Percentiles rank a stretch among this genome's conserved stretches.
Evolutionary conservation across 2,113 vertebrate species (phyloP).

Genomic region (Isichthys henryi): DNA sequence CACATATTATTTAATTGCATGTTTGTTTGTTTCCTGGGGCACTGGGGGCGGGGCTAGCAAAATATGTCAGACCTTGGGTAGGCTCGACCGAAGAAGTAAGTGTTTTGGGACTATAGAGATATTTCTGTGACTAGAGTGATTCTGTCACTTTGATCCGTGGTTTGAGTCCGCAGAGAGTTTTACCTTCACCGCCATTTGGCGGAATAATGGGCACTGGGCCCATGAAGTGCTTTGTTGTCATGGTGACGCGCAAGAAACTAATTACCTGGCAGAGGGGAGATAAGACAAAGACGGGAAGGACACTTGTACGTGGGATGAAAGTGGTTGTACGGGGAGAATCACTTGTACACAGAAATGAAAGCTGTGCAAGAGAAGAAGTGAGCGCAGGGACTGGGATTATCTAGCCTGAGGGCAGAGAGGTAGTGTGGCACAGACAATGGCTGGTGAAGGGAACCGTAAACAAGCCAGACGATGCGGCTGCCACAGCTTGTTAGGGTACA

Average conservation of each 20-base stretch:
- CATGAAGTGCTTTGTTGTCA: constrained; percentile 60
- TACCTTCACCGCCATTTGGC: constrained; percentile 27
- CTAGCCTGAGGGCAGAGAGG: not conserved
- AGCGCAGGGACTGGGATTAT: not conserved
- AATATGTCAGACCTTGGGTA: not conserved
- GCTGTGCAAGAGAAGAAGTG: constrained; percentile 3
- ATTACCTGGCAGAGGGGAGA: constrained; percentile 60
- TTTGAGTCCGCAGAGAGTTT: constrained; percentile 19
- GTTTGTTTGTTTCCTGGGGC: not conserved
- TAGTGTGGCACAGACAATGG: not conserved
- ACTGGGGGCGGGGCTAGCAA: not conserved
- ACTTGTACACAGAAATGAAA: constrained; percentile 29
- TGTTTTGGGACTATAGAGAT: not conserved
- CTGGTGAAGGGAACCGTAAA: not conserved
- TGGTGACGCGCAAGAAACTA: constrained; percentile 59
- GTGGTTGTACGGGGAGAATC: constrained; percentile 38
- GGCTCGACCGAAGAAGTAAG: not conserved
- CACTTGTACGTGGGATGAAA: constrained; percentile 35
- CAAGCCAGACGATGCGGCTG: not conserved
- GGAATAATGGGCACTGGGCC: constrained; percentile 56
- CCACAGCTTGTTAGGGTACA: not conserved
- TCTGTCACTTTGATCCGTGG: constrained; percentile 20
- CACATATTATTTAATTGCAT: not conserved
- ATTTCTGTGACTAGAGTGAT: constrained; percentile 5
- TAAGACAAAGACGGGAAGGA: constrained; percentile 41